phyloP scores from a whole-genome alignment of 2,113 vertebrate genomes.

The Anguilla japonica region DNA sequence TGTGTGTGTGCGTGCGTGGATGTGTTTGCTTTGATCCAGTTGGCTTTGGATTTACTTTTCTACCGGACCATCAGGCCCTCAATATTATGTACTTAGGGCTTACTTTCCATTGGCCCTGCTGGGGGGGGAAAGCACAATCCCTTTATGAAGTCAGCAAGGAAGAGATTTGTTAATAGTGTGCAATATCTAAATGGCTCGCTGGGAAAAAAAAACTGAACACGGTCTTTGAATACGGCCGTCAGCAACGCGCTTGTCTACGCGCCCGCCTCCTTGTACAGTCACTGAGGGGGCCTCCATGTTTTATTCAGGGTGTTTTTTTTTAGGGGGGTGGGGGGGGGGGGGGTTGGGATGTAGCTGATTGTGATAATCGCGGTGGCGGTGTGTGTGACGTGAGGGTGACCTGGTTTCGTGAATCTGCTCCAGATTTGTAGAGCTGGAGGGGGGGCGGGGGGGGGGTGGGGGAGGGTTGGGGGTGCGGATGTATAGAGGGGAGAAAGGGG shows the following conservation, averaged over 20 bases:
- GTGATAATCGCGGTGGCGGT: not conserved
- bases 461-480: slow-evolving; percentile 1
- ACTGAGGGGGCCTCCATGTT: not conserved
- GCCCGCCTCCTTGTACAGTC: not conserved
- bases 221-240: not conserved
- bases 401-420: slow-evolving; percentile 37
- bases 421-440: slow-evolving; percentile 33
- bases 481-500: not conserved
- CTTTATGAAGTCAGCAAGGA: not conserved
- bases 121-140: not conserved
- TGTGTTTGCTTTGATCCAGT: not conserved
- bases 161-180: not conserved
- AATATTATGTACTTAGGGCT: not conserved
- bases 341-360: not conserved
- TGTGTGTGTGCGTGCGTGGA: too few species aligned
- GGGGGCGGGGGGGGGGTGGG: not conserved
- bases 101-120: too few species aligned
- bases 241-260: not conserved
- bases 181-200: not conserved
- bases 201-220: not conserved
- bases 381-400: not conserved
- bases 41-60: too few species aligned
- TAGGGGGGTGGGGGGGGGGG: too few species aligned
- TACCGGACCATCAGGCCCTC: not conserved
- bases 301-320: not conserved